Evolutionary conservation across 1,140 invertebrate species (phyloP).

Genomic region (Drosophila fuyamai): DNA sequence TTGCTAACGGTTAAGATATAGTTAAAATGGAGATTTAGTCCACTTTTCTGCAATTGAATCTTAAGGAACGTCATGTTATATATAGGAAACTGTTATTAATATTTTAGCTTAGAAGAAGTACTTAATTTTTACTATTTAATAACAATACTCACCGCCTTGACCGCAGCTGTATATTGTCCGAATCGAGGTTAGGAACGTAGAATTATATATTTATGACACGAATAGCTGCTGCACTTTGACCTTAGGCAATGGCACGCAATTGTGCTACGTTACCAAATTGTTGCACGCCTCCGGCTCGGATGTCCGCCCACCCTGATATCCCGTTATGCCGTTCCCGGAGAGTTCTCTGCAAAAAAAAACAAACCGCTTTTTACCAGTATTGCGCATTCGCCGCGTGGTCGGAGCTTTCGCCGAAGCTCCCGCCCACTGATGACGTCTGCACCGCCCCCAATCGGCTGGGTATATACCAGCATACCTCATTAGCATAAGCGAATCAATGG

Average conservation of each 20-base stretch:
- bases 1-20: no score
- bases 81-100: no score
- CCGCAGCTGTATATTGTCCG: background rate
- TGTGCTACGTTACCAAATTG: slow-evolving; percentile 39
- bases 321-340: background rate
- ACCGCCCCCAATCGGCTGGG: slow-evolving; percentile 1
- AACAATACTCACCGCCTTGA: background rate
- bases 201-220: slow-evolving; percentile 43
- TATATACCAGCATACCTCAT: slow-evolving; percentile 3
- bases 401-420: slow-evolving; percentile 26
- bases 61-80: no score
- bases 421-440: slow-evolving; percentile 40
- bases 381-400: slow-evolving; percentile 16
- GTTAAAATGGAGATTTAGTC: no score
- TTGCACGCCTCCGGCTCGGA: slow-evolving; percentile 35
- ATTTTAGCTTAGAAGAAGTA: no score
- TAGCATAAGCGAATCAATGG: slow-evolving; percentile 22
- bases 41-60: no score
- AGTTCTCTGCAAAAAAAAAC: background rate
- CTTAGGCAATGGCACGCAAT: slow-evolving; percentile 50
- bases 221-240: slow-evolving; percentile 51
- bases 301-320: background rate
- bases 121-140: no score
- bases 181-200: background rate
- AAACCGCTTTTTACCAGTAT: slow-evolving; percentile 36